These are phyloP conservation scores for Microctonus brassicae DNA, from an alignment of 2,888 invertebrate species.

Conservation along the genomic window DNA sequence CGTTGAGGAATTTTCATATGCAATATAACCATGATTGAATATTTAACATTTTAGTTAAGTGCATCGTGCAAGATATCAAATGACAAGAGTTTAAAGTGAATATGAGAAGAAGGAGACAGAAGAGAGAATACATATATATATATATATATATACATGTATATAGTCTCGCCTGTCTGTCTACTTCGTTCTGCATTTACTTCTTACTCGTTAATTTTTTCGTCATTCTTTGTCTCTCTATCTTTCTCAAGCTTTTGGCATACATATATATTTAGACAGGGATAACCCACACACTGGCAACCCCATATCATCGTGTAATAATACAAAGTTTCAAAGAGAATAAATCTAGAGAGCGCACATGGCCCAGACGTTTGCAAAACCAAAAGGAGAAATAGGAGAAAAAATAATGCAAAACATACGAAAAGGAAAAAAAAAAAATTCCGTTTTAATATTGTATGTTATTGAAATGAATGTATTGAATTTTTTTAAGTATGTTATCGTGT, in stretches of 20 bases:
- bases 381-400: background rate
- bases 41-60: background rate
- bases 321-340: conserved; percentile 13
- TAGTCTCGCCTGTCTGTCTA: conserved; percentile 20
- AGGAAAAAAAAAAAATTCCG: background rate
- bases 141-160: too few relatives aligned
- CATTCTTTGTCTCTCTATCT: too few relatives aligned
- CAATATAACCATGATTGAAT: background rate
- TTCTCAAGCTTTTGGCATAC: conserved; percentile 16
- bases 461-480: too few relatives aligned
- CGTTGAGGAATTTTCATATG: background rate
- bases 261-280: conserved; percentile 51
- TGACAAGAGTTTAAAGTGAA: conserved; percentile 10
- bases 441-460: too few relatives aligned
- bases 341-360: conserved; percentile 24
- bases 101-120: conserved; percentile 2
- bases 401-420: background rate
- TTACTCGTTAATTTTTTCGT: background rate
- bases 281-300: conserved; percentile 36
- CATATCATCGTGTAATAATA: conserved; percentile 28
- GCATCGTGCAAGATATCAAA: conserved; percentile 7
- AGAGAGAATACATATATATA: background rate
- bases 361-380: conserved; percentile 10
- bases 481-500: too few relatives aligned
- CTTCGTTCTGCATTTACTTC: background rate